Evolutionary conservation across 2,888 invertebrate genomes (phyloP).

Genomic region (Xiphydria camelus): DNA sequence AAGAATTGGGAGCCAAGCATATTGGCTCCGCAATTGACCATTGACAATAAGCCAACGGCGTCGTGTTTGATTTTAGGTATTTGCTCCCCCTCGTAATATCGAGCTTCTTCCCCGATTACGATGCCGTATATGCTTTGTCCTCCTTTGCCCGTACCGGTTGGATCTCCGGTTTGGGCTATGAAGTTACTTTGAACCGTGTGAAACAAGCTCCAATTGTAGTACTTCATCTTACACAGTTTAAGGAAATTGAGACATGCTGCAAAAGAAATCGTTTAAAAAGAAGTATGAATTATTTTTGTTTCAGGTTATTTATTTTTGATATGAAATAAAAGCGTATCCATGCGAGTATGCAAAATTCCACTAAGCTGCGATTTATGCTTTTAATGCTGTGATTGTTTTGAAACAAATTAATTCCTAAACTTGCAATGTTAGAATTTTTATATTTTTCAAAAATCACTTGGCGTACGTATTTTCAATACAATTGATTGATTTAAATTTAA

Average conservation of each 20-base stretch:
- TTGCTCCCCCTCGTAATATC: constrained; percentile 89
- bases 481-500: no score
- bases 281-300: no score
- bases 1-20: constrained; percentile 96
- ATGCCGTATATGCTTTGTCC: constrained; percentile 89
- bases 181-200: constrained; percentile 92
- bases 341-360: no score
- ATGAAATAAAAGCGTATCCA: no score
- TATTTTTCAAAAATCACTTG: no score
- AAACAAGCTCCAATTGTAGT: constrained; percentile 94
- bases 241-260: constrained; percentile 92
- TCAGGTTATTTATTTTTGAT: no score
- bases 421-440: no score
- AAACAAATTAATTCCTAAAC: no score
- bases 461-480: no score
- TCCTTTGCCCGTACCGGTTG: constrained; percentile 85
- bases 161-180: constrained; percentile 97
- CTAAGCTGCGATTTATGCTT: no score
- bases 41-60: constrained; percentile 83
- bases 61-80: constrained; percentile 90
- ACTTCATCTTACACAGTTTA: constrained; percentile 96
- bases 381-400: no score
- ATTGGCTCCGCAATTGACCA: constrained; percentile 91
- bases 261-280: no score
- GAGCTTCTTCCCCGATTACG: constrained; percentile 82